Base-by-base conservation (phyloP, 2,888 invertebrate genomes). In the Plebejus argus region DNA sequence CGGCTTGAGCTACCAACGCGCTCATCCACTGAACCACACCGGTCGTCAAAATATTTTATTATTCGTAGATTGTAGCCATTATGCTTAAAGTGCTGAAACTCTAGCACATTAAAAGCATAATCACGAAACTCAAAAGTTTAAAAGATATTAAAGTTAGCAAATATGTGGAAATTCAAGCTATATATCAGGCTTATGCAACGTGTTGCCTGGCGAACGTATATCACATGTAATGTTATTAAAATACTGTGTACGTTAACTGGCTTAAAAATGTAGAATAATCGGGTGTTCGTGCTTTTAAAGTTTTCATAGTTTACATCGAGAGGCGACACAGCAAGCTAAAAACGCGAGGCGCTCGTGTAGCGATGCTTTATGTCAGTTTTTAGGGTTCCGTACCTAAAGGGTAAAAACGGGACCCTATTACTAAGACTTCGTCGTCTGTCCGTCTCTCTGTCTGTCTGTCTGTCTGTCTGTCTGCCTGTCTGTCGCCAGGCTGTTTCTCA, bases 121-220 rank as follows among this genome's bases (percentile, higher is more conserved):
- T 66, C 28, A 15, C 66, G 66, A 33, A 66, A 66, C 28, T 66
- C 33, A 28, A 66, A 28, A 66, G 66, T 66, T 33, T 33, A 66
- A 66, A 66, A 66, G 28, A 66, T 66, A 66, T 66, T 66, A 66
- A 66, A 66, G 66, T 66, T 12, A 66, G 66, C 66, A 66, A 66
- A 66, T 66, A 66, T 66, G 66, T 28, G 66, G 2, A 66, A 66
- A 28, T 66, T 66, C 4, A 15, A 28, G 28, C 66, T 33, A 66
- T 66, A 66, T 66, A 66, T 66, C 66, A 66, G 18, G 66, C 66
- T 66, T 66, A 23, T 33, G 18, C 66, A 66, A 28, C 66, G 66
- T 66, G 66, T 18, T 66, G 28, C 66, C 28, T 5, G 12, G 66
- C 61, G 12, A 3, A 28, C 66, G 28, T 66, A 66, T 28, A 66